Evolutionary conservation across 1,140 invertebrate genomes (phyloP).

Genomic region (Spodoptera litura): DNA sequence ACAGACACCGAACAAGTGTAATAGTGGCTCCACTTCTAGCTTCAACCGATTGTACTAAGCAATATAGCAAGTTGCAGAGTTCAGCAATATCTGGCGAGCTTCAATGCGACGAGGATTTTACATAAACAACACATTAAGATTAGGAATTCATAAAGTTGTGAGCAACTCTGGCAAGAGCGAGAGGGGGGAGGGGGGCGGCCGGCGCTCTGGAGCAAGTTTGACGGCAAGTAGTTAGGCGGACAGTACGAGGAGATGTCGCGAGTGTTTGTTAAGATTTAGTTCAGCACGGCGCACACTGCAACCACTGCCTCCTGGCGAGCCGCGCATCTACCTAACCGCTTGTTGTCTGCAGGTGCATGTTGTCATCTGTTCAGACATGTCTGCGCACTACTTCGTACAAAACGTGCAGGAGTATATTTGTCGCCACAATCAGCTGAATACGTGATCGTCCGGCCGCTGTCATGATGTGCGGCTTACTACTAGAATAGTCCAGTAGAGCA

Average conservation of each 20-base stretch:
- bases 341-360: too few species aligned
- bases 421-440: too few species aligned
- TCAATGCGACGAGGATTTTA: slow-evolving; percentile 32
- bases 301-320: too few species aligned
- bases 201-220: background rate
- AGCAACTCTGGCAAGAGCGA: background rate
- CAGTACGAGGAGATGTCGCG: slow-evolving; percentile 5
- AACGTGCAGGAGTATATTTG: too few species aligned
- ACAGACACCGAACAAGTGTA: background rate
- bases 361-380: too few species aligned
- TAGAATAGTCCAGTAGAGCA: too few species aligned
- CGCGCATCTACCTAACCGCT: too few species aligned
- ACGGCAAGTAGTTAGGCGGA: slow-evolving; percentile 15
- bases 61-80: background rate
- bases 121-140: slow-evolving; percentile 46
- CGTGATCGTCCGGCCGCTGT: too few species aligned
- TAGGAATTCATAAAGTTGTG: slow-evolving; percentile 45
- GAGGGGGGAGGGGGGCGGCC: background rate
- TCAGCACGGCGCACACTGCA: background rate
- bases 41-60: background rate
- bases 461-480: too few species aligned
- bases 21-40: background rate
- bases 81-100: slow-evolving; percentile 20
- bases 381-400: too few species aligned
- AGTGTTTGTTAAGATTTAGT: slow-evolving; percentile 20